Conservation (phyloP, 2,113 vertebrate species). For the Halcyon malimbica region DNA sequence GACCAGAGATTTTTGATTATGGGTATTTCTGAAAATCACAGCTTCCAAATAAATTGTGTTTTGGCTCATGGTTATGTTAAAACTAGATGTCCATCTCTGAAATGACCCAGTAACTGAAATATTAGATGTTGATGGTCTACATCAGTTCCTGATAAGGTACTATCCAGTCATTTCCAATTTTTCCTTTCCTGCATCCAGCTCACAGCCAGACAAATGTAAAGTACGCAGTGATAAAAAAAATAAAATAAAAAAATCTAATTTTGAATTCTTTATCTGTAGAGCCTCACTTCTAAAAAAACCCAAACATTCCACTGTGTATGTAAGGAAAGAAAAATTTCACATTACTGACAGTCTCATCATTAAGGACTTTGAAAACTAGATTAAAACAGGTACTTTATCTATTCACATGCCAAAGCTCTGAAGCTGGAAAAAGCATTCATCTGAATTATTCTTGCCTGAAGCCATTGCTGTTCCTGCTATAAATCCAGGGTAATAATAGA, state of each 20-base stretch:
- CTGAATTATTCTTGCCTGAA: not conserved
- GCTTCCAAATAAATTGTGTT: not conserved
- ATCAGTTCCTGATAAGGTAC: not conserved
- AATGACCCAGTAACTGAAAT: not conserved
- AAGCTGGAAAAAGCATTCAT: not conserved
- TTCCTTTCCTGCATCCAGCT: not conserved
- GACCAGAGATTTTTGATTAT: not conserved
- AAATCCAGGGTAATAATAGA: not conserved
- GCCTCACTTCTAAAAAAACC: not conserved
- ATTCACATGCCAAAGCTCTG: not conserved
- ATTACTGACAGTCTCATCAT: not conserved
- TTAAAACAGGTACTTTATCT: not conserved
- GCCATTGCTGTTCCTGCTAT: not conserved
- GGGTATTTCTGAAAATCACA: not conserved
- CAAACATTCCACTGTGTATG: not conserved
- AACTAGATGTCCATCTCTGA: not conserved
- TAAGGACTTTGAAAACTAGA: not conserved
- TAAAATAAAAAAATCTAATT: not conserved
- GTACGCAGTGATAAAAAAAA: not conserved
- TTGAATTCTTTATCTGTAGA: not conserved
- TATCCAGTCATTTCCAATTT: not conserved
- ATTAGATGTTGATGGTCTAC: not conserved
- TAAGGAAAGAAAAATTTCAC: not conserved
- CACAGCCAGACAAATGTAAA: not conserved
- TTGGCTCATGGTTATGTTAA: not conserved